Evolutionary conservation across 2,113 vertebrate genomes (phyloP), one percentile per base, ranked within the genome.

Genomic region (Chaenogobius annularis): DNA sequence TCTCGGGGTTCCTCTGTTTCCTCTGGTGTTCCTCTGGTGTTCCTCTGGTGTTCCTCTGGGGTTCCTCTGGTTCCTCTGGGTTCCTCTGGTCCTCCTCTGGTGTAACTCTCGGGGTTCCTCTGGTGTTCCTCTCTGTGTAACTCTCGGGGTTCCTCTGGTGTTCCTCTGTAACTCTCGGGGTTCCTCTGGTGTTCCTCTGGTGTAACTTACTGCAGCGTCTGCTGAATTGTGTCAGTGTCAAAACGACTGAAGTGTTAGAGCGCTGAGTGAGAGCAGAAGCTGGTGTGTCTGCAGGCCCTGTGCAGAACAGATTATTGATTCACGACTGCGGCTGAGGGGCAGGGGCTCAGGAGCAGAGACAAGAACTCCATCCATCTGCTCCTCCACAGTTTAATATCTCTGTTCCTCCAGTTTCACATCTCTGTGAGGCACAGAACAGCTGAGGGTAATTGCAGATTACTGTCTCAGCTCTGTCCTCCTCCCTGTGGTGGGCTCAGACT

Each of bases 251-350:
- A 44, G 47, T 37, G 74, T 74, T 69, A 88, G 78, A 90, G 86
- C 81, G 14, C 69, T 69, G 63, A 74, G 63, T 71, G 35, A 66
- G 35, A 80, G 83, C 48, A 52, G 72, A 66, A 20, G 1, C 23
- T 71, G 70, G 0, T 73, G 72, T 23, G 37, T 9, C 37, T 40
- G 35, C 35, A 3, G 26, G 73, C n/a, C n/a, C n/a, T n/a, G 26
- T 12, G 44, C 44, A 64, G 78, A 66, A 4, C 31, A 65, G 75
- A 52, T 77, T 88, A 90, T 88, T 84, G 87, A 90, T 88, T 77
- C 59, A 85, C 68, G 79, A 83, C 79, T 85, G 26, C 26, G 22
- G 47, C 59, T 71, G 26, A 79, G 66, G 20, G 61, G 5, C 14
- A 35, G 1, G 11, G 15, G 15, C 17, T 62, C 26, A 65, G 55